phyloP scores from a whole-genome alignment of 2,113 vertebrate species.

The Malurus elegans region DNA sequence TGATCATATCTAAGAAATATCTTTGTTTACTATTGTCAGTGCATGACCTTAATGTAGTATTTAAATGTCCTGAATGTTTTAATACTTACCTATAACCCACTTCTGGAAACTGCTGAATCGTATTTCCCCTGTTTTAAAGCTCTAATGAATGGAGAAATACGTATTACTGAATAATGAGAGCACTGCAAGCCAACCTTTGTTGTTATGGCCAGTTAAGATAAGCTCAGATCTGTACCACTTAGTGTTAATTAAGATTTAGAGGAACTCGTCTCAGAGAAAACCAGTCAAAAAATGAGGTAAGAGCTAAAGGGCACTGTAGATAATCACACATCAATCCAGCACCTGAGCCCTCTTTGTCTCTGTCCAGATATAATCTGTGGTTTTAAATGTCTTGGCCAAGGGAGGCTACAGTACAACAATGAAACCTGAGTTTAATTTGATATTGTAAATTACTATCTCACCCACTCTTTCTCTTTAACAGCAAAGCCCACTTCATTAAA shows the following conservation, averaged over 20 bases:
- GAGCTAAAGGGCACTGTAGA: background rate
- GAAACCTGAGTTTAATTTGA: background rate
- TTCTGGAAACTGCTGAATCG: background rate
- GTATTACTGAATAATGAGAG: rapidly evolving
- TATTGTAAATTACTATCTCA: background rate
- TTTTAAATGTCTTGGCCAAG: background rate
- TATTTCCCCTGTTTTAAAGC: background rate
- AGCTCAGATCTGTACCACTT: background rate
- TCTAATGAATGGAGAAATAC: background rate
- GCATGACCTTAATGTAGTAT: background rate
- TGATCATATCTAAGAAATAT: background rate
- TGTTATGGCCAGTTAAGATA: background rate
- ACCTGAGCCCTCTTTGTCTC: background rate
- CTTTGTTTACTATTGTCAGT: background rate
- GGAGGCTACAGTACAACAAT: background rate
- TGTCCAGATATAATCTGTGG: background rate
- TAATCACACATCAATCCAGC: background rate
- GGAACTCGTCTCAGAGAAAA: background rate
- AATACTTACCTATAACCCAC: background rate
- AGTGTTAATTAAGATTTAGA: background rate
- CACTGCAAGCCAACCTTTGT: background rate
- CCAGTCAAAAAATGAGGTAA: background rate
- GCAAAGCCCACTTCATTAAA: background rate
- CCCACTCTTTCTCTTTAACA: background rate
- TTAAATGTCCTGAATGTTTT: background rate